Evolutionary conservation across 2,797 vertebrate species (phyloP).

Genomic region (Pangasius krempfi): DNA sequence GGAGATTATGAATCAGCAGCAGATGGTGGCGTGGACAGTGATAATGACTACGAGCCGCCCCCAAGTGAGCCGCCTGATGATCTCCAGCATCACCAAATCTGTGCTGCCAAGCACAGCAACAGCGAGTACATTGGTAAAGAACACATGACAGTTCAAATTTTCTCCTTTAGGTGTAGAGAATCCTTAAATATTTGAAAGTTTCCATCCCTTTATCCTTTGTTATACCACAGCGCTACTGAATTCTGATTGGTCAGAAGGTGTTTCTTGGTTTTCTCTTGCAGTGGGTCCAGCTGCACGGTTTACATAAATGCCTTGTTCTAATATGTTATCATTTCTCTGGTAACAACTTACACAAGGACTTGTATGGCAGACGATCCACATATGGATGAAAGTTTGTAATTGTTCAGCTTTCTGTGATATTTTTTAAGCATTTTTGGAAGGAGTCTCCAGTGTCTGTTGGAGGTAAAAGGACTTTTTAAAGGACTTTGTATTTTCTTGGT

Average conservation of each 20-base stretch:
- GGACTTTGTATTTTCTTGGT: neutral
- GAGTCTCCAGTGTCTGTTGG: neutral
- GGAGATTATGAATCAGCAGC: conserved; percentile 87
- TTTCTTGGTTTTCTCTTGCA: neutral
- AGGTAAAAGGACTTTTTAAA: neutral
- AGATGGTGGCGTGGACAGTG: conserved; percentile 74
- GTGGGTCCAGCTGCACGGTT: neutral
- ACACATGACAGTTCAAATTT: conserved; percentile 33
- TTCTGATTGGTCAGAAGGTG: neutral
- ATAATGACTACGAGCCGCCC: conserved; percentile 88
- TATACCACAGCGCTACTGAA: neutral
- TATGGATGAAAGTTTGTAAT: neutral
- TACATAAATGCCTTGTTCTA: neutral
- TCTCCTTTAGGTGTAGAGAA: neutral
- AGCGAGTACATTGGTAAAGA: conserved; percentile 84
- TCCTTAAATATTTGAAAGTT: neutral
- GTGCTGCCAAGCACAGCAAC: conserved; percentile 75
- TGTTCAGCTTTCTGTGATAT: neutral
- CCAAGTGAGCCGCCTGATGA: conserved; percentile 82
- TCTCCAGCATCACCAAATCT: conserved; percentile 71
- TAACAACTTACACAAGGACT: neutral
- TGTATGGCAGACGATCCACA: neutral
- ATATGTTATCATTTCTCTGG: neutral
- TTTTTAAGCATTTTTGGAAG: neutral
- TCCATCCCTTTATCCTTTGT: neutral